Percentiles rank a stretch among this genome's conserved stretches.
phyloP scores from a whole-genome alignment of 2,888 invertebrate genomes.

The Carabus problematicus region DNA sequence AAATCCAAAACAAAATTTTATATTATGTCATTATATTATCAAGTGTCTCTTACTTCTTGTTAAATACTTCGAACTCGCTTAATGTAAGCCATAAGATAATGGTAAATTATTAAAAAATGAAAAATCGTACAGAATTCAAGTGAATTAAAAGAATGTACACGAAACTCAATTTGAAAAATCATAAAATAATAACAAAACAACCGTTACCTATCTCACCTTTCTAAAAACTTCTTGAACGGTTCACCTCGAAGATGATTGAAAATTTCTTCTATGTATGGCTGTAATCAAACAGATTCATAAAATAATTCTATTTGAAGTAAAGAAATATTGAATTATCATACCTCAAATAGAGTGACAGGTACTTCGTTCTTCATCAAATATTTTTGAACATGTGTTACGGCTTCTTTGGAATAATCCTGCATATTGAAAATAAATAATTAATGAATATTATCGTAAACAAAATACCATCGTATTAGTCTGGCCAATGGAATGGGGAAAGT shows the following conservation, averaged over 20 bases:
- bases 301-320: slow-evolving; percentile 18
- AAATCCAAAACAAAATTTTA: slow-evolving; percentile 58
- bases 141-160: slow-evolving; percentile 34
- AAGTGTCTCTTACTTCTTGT: no score
- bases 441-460: slow-evolving; percentile 18
- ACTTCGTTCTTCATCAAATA: slow-evolving; percentile 97
- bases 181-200: slow-evolving; percentile 41
- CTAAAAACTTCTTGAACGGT: slow-evolving; percentile 97
- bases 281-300: slow-evolving; percentile 60
- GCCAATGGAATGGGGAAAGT: slow-evolving; percentile 21
- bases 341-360: slow-evolving; percentile 97
- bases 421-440: slow-evolving; percentile 54
- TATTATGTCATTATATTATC: not conserved
- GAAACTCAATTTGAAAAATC: slow-evolving; percentile 23
- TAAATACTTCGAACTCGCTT: slow-evolving; percentile 27
- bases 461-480: no score
- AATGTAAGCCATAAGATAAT: slow-evolving; percentile 33
- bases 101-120: slow-evolving; percentile 21
- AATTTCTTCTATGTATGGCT: slow-evolving; percentile 99
- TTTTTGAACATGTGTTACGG: slow-evolving; percentile 97
- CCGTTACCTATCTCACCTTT: slow-evolving; percentile 75
- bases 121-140: no score
- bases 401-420: slow-evolving; percentile 97
- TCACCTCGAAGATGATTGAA: slow-evolving; percentile 96
- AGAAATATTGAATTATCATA: slow-evolving; percentile 56